phyloP scores from a whole-genome alignment of 2,113 vertebrate genomes.

The Microtus pennsylvanicus region DNA sequence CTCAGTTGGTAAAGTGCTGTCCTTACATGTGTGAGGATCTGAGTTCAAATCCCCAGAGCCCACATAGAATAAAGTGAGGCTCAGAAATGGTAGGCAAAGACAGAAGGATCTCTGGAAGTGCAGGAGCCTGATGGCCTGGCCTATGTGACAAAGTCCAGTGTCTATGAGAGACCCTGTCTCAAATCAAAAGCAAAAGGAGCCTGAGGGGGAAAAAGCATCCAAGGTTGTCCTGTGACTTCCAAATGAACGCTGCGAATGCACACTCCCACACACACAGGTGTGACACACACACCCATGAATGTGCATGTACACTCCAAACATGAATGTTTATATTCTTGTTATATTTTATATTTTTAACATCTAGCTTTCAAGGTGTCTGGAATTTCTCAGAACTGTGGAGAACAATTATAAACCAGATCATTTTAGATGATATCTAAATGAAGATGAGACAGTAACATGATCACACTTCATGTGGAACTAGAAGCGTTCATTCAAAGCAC shows the following conservation, averaged over 20 bases:
- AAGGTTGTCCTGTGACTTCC: background rate
- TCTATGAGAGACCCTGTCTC: background rate
- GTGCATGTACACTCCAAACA: too few species aligned
- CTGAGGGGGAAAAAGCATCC: background rate
- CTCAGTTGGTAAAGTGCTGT: background rate
- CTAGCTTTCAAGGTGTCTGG: background rate
- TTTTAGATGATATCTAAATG: background rate
- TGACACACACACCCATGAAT: background rate
- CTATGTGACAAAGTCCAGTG: too few species aligned
- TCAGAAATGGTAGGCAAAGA: background rate
- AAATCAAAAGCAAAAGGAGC: background rate
- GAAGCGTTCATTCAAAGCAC: background rate
- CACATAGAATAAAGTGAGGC: background rate
- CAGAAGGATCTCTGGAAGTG: background rate
- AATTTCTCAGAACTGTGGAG: conserved; percentile 10
- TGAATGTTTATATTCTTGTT: background rate
- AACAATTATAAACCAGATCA: background rate
- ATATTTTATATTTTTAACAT: background rate
- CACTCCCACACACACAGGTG: background rate
- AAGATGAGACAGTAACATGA: background rate
- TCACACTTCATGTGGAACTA: rapidly evolving
- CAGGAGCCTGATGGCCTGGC: too few species aligned
- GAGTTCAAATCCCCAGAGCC: background rate
- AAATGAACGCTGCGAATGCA: too few species aligned
- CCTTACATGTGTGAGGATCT: background rate